phyloP scores from a whole-genome alignment of 2,888 invertebrate genomes.

The Meiosimyza decipiens region DNA sequence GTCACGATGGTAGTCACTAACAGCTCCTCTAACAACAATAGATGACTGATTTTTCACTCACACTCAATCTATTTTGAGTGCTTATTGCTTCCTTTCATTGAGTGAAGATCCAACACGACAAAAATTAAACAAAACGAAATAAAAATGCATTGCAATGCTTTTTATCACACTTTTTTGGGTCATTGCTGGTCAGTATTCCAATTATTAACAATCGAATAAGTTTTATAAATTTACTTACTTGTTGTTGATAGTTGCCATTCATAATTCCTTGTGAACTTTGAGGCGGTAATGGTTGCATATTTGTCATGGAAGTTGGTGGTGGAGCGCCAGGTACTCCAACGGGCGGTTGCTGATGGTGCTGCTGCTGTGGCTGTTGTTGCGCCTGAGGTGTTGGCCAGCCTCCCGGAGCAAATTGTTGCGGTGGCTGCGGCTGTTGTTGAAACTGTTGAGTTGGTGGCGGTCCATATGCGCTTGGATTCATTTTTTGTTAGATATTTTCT shows the following conservation, averaged over 20 bases:
- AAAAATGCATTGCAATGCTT: not conserved
- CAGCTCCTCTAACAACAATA: too few relatives aligned
- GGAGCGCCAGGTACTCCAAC: conserved; percentile 47
- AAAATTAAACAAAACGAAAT: not conserved
- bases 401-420: conserved; percentile 50
- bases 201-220: too few relatives aligned
- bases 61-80: too few relatives aligned
- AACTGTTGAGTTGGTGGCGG: conserved; percentile 60
- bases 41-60: too few relatives aligned
- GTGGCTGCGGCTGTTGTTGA: conserved; percentile 49
- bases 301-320: conserved; percentile 47
- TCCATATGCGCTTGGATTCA: conserved; percentile 64
- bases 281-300: conserved; percentile 50
- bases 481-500: conserved; percentile 36
- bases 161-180: too few relatives aligned
- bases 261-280: conserved; percentile 53
- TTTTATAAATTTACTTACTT: conserved; percentile 50
- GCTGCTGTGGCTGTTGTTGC: conserved; percentile 27
- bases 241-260: conserved; percentile 65
- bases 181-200: too few relatives aligned
- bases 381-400: conserved; percentile 43
- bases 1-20: too few relatives aligned
- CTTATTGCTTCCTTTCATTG: too few relatives aligned
- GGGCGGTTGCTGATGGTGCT: conserved; percentile 40
- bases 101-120: not conserved